These are phyloP conservation scores for Myotis findleyi DNA, from an alignment of 2,797 vertebrate genomes.

Conservation along the genomic window DNA sequence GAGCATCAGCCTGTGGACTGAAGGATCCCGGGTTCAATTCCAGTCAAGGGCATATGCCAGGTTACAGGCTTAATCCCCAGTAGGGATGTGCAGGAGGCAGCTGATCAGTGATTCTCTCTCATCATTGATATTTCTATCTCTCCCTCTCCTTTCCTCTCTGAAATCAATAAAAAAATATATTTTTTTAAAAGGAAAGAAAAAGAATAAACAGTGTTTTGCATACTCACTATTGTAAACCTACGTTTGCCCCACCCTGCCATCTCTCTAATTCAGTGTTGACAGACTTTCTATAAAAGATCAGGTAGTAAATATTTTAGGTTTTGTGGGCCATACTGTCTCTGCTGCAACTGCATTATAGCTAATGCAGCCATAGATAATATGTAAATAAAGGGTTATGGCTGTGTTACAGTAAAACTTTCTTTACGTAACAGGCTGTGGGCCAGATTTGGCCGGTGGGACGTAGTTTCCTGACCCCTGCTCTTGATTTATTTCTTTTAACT, in stretches of 20 bases:
- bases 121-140: neutral
- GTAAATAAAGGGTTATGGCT: neutral
- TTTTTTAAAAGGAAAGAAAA: no score
- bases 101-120: neutral
- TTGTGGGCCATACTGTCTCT: neutral
- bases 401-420: neutral
- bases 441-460: neutral
- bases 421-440: neutral
- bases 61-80: neutral
- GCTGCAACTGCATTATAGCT: neutral
- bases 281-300: slow-evolving; percentile 20
- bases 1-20: neutral
- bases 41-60: neutral
- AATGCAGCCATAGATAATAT: neutral
- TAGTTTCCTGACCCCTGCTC: slow-evolving; percentile 30
- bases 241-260: neutral
- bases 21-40: neutral
- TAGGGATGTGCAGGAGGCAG: neutral
- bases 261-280: neutral
- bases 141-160: neutral
- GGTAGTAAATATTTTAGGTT: slow-evolving; percentile 3
- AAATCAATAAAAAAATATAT: neutral
- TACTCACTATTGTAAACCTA: neutral
- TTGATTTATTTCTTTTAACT: slow-evolving; percentile 47
- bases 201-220: neutral